These are phyloP conservation scores for Amphipyra tragopoginis DNA, from an alignment of 2,888 invertebrate species.

Conservation along the genomic window DNA sequence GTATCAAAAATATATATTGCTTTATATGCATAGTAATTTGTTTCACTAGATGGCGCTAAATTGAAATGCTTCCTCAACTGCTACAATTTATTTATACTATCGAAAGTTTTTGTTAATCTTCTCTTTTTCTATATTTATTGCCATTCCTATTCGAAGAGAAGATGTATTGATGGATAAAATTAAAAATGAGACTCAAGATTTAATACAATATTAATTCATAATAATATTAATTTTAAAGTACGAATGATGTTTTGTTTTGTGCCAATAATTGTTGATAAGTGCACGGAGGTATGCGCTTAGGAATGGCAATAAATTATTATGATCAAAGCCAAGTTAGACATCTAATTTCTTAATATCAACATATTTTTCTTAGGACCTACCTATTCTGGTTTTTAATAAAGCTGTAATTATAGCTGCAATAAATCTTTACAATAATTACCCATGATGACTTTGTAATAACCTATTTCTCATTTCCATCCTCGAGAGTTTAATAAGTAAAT, in stretches of 20 bases:
- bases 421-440: slow-evolving; percentile 31
- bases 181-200: slow-evolving; percentile 19
- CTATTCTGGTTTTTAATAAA: slow-evolving; percentile 29
- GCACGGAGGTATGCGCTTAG: slow-evolving; percentile 36
- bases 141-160: slow-evolving; percentile 41
- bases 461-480: slow-evolving; percentile 1
- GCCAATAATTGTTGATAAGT: slow-evolving; percentile 61
- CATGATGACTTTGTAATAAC: slow-evolving; percentile 16
- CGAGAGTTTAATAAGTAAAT: slow-evolving; percentile 18
- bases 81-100: not conserved
- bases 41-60: slow-evolving; percentile 53
- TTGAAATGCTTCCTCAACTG: slow-evolving; percentile 30
- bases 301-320: slow-evolving; percentile 47
- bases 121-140: slow-evolving; percentile 31
- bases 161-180: slow-evolving; percentile 29
- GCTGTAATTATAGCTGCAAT: slow-evolving; percentile 37
- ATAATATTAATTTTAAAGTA: slow-evolving; percentile 36
- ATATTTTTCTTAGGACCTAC: slow-evolving; percentile 30
- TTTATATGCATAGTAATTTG: slow-evolving; percentile 43
- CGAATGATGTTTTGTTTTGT: slow-evolving; percentile 65
- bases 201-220: slow-evolving; percentile 18
- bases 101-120: not conserved
- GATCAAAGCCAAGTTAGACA: not conserved
- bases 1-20: slow-evolving; percentile 47
- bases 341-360: slow-evolving; percentile 13